Evolutionary conservation across 1,140 invertebrate genomes (phyloP), one percentile per base, ranked within the genome.

Genomic region (Hormaphis cornu): DNA sequence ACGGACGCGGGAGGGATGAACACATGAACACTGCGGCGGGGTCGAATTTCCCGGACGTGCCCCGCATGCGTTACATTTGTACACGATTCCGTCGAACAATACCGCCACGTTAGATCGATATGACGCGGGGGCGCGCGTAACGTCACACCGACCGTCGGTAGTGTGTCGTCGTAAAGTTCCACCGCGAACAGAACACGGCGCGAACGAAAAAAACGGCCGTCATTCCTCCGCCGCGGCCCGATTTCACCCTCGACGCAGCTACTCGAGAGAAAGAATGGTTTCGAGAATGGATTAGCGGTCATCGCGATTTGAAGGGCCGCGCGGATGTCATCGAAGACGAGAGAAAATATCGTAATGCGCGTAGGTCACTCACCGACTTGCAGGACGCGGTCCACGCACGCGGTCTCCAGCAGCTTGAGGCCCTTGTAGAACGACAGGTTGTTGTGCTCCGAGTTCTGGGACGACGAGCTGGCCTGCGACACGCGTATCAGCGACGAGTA

Each of bases 301-400:
- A n/a, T n/a, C n/a, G n/a, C n/a, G n/a, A n/a, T n/a, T n/a, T n/a
- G n/a, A n/a, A n/a, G n/a, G n/a, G n/a, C n/a, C n/a, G n/a, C n/a
- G n/a, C n/a, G n/a, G n/a, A n/a, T n/a, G n/a, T n/a, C n/a, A n/a
- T n/a, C n/a, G n/a, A n/a, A n/a, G n/a, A n/a, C n/a, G n/a, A n/a
- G n/a, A n/a, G n/a, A n/a, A n/a, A n/a, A 18, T 8, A 22, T 35
- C 14, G 22, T 18, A n/a, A n/a, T n/a, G n/a, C n/a, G n/a, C n/a
- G n/a, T n/a, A n/a, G n/a, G n/a, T n/a, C 58, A 88, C 89, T 88
- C 81, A 93, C 90, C 90, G 78, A 93, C 89, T 90, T 93, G 90
- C 73, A 93, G 82, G 69, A 91, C 89, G 78, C 84, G 86, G 77
- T 89, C 86, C 70, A 93, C 89, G 78, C 87, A 87, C 74, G 87